These are phyloP conservation scores for Vandiemenella viatica DNA, from an alignment of 2,888 invertebrate genomes.

Conservation along the genomic window DNA sequence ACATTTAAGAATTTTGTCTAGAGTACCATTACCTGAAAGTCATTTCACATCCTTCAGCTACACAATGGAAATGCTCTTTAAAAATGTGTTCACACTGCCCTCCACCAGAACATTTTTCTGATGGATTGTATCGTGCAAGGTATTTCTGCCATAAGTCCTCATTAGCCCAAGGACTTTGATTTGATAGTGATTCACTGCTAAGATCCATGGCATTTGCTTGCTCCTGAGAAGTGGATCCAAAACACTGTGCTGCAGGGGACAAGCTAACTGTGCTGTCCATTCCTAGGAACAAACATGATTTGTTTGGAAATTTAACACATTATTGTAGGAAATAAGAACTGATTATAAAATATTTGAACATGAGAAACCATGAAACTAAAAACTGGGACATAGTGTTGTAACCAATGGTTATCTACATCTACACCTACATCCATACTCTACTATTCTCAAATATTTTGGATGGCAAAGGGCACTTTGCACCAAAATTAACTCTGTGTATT, in stretches of 20 bases:
- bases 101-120: conserved; percentile 29
- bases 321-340: too few species aligned
- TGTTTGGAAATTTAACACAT: too few species aligned
- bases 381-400: too few species aligned
- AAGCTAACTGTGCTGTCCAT: conserved; percentile 5
- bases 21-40: conserved; percentile 45
- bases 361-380: too few species aligned
- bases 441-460: too few species aligned
- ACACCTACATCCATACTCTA: too few species aligned
- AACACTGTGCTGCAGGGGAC: background rate
- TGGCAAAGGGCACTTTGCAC: too few species aligned
- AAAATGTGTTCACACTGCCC: conserved; percentile 44
- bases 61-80: conserved; percentile 79
- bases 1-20: background rate
- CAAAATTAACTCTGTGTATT: too few species aligned
- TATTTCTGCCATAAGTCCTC: conserved; percentile 43
- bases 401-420: too few species aligned
- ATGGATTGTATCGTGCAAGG: conserved; percentile 32
- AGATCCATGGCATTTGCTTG: conserved; percentile 26
- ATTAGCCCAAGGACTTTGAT: conserved; percentile 9
- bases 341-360: too few species aligned
- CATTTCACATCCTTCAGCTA: conserved; percentile 59
- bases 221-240: background rate
- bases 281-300: background rate
- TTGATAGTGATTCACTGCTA: conserved; percentile 15